Percentiles rank a stretch among this genome's conserved stretches.
phyloP scores from a whole-genome alignment of 2,797 vertebrate species.

The Kryptolebias ocellatus region DNA sequence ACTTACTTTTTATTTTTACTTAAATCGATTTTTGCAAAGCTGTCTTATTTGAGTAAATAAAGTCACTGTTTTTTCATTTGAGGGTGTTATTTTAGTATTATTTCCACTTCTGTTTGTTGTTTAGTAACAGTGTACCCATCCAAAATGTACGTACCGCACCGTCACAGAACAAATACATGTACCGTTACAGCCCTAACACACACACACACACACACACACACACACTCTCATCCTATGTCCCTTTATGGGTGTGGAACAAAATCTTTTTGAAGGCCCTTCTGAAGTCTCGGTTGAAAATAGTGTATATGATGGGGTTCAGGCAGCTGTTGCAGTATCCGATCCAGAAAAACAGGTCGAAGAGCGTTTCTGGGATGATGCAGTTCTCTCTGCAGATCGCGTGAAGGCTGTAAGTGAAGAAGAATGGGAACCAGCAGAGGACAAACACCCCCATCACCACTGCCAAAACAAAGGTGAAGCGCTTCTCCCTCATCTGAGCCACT shows the following conservation, averaged over 20 bases:
- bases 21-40: too few relatives aligned
- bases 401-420: constrained; percentile 85
- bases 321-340: constrained; percentile 86
- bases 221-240: constrained; percentile 32
- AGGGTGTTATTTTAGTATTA: too few relatives aligned
- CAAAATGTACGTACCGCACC: too few relatives aligned
- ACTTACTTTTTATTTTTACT: too few relatives aligned
- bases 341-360: constrained; percentile 86
- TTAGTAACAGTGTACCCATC: too few relatives aligned
- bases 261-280: constrained; percentile 83
- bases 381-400: constrained; percentile 77
- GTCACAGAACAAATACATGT: too few relatives aligned
- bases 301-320: constrained; percentile 85
- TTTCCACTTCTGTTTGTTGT: too few relatives aligned
- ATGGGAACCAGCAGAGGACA: constrained; percentile 84
- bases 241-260: constrained; percentile 63
- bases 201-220: constrained; percentile 10
- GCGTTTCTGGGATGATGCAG: constrained; percentile 73
- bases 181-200: not conserved
- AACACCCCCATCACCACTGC: constrained; percentile 84
- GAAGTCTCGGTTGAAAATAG: constrained; percentile 84
- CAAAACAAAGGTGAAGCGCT: constrained; percentile 82
- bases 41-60: too few relatives aligned
- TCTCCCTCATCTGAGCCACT: constrained; percentile 81
- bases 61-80: too few relatives aligned